Evolutionary conservation across 2,888 invertebrate species (phyloP).

Genomic region (Sesamia inferens): DNA sequence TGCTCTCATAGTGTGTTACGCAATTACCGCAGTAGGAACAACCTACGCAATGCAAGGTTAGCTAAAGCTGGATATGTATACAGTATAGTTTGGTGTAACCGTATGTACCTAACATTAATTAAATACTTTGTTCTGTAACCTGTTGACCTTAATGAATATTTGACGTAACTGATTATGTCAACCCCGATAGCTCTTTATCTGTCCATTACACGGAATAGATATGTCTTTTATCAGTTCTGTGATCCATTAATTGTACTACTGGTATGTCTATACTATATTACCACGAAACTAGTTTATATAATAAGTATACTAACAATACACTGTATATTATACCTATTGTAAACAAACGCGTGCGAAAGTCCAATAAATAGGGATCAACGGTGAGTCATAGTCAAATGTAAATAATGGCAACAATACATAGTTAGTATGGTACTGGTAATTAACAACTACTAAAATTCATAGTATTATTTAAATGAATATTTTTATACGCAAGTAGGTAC

Average conservation of each 20-base stretch:
- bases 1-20: too few species aligned
- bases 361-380: constrained; percentile 17
- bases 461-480: not conserved
- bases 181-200: constrained; percentile 1
- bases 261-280: constrained; percentile 14
- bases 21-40: too few species aligned
- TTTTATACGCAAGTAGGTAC: not conserved
- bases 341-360: constrained; percentile 33
- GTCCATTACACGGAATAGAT: too few species aligned
- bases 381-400: constrained; percentile 18
- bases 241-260: constrained; percentile 12
- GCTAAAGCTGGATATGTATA: not conserved
- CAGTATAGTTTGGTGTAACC: too few species aligned
- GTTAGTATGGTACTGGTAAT: not conserved
- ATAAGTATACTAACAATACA: too few species aligned
- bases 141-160: constrained; percentile 6
- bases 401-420: not conserved
- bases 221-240: too few species aligned
- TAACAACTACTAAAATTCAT: not conserved
- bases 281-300: constrained; percentile 8
- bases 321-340: not conserved
- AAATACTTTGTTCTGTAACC: too few species aligned
- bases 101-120: too few species aligned
- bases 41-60: too few species aligned
- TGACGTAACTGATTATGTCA: constrained; percentile 8